Evolutionary conservation across 2,888 invertebrate genomes (phyloP).

Genomic region (Steinernema scapterisci): DNA sequence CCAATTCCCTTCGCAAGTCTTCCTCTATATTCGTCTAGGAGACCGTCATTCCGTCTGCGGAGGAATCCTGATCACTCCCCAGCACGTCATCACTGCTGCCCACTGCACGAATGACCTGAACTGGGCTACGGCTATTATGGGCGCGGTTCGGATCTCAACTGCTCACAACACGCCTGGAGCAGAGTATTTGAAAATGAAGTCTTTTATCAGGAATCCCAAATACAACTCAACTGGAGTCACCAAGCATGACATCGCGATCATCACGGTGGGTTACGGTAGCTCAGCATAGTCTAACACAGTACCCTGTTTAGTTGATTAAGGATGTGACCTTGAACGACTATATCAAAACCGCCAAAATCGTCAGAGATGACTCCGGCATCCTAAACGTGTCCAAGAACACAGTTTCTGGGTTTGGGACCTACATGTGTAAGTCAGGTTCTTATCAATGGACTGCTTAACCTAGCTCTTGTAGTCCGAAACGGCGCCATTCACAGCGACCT

Average conservation of each 20-base stretch:
- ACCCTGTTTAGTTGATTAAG: not conserved
- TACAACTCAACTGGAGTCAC: not conserved
- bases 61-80: not conserved
- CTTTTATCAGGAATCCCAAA: not conserved
- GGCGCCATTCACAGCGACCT: not conserved
- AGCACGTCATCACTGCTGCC: constrained; percentile 16
- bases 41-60: not conserved
- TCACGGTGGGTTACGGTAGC: not conserved
- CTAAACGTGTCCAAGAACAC: not conserved
- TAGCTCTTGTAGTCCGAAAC: not conserved
- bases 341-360: not conserved
- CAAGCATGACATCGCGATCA: constrained; percentile 2
- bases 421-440: not conserved
- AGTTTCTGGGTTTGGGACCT: constrained; percentile 2
- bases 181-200: not conserved
- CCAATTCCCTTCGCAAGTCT: constrained; percentile 10
- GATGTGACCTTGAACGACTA: no score
- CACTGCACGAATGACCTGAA: constrained; percentile 1
- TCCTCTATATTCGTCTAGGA: not conserved
- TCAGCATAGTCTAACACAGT: not conserved
- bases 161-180: not conserved
- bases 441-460: not conserved
- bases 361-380: not conserved
- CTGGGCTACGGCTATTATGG: not conserved
- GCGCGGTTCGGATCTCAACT: not conserved